A percentile compares a stretch with the other conserved stretches of the same genome.
These are phyloP conservation scores for Entomobrya multifasciata DNA, from an alignment of 2,888 invertebrate species.

Conservation along the genomic window DNA sequence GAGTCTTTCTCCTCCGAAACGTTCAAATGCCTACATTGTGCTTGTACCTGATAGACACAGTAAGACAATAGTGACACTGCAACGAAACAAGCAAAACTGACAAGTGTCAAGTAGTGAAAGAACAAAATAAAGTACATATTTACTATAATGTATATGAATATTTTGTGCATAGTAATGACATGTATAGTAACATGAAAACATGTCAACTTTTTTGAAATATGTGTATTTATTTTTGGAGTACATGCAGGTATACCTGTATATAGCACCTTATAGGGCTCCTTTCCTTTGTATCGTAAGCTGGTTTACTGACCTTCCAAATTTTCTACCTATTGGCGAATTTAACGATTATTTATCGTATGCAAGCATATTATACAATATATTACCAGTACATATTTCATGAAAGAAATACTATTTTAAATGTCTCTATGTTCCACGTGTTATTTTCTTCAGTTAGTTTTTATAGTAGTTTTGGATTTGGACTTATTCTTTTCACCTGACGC, in stretches of 20 bases:
- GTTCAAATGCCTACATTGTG: too few species aligned
- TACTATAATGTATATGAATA: conserved; percentile 39
- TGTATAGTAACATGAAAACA: conserved; percentile 1
- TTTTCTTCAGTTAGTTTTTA: too few species aligned
- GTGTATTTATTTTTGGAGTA: background rate
- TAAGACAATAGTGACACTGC: too few species aligned
- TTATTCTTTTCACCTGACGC: conserved; percentile 48
- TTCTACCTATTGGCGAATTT: too few species aligned
- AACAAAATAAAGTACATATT: too few species aligned
- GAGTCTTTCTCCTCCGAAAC: too few species aligned
- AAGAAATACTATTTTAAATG: background rate
- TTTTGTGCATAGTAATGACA: conserved; percentile 19
- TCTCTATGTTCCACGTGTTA: too few species aligned
- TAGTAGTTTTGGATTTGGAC: background rate
- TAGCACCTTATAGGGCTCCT: background rate
- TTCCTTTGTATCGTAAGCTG: background rate
- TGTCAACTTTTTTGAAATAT: background rate
- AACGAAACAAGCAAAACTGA: too few species aligned
- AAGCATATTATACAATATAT: background rate
- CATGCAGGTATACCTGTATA: background rate
- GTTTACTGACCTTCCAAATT: conserved; percentile 14
- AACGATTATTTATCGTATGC: background rate
- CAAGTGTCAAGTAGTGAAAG: too few species aligned
- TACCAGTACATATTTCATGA: background rate
- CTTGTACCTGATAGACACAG: too few species aligned